A percentile compares a stretch with the other conserved stretches of the same genome.
Evolutionary conservation across 2,888 invertebrate genomes (phyloP).

Genomic region (Lochmaea crataegi): DNA sequence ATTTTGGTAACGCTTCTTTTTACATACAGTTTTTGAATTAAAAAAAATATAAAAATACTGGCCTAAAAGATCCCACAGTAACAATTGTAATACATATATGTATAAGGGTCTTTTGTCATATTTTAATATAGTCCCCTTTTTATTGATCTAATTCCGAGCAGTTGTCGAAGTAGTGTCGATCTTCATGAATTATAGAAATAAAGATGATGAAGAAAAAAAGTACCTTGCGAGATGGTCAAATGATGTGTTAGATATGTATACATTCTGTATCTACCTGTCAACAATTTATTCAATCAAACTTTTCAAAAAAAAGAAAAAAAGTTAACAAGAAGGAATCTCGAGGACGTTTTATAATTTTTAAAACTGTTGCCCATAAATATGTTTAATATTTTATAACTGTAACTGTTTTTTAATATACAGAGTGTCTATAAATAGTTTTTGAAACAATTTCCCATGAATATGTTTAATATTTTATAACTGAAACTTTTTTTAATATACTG

Average conservation of each 20-base stretch:
- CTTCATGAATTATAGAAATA: constrained; percentile 40
- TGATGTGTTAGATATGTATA: constrained; percentile 38
- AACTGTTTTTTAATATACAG: too few species aligned
- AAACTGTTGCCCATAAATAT: neutral
- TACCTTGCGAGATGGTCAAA: constrained; percentile 27
- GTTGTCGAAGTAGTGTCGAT: constrained; percentile 37
- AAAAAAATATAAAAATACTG: neutral
- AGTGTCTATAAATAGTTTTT: too few species aligned
- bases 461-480: too few species aligned
- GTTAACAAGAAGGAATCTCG: neutral
- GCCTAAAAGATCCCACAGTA: constrained; percentile 29
- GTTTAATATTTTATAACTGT: too few species aligned
- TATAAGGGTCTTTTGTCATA: constrained; percentile 42
- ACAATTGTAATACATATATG: constrained; percentile 40
- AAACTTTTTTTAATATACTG: too few species aligned
- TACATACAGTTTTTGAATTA: too few species aligned
- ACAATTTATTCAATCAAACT: neutral
- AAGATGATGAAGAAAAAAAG: constrained; percentile 22
- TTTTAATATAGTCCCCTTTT: constrained; percentile 36
- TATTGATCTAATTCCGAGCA: constrained; percentile 38
- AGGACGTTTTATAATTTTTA: neutral
- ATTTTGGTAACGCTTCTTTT: too few species aligned
- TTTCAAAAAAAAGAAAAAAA: neutral
- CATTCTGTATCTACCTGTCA: constrained; percentile 18
- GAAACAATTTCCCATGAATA: too few species aligned